These are phyloP conservation scores for Phasianus colchicus DNA, from an alignment of 2,113 vertebrate species.

Conservation along the genomic window DNA sequence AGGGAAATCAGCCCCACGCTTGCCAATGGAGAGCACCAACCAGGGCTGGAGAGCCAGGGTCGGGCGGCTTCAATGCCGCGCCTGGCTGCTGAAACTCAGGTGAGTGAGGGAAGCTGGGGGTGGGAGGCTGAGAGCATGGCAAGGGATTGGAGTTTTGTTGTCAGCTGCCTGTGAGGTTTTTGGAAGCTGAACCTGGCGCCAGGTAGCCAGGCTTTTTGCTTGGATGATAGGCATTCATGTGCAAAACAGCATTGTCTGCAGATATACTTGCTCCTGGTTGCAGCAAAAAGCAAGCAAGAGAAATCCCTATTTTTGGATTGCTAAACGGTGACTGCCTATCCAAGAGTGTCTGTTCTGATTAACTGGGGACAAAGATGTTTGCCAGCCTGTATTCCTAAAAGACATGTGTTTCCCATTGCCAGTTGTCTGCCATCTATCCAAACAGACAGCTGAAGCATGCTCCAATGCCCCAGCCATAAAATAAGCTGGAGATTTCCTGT, in stretches of 20 bases:
- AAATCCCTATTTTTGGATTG: not conserved
- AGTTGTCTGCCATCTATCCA: accelerated
- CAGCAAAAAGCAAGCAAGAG: not conserved
- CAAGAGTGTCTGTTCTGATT: not conserved
- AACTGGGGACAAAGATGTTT: not conserved
- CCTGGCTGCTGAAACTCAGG: slow-evolving; percentile 89
- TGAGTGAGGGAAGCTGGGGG: slow-evolving; percentile 41
- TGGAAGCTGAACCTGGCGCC: not conserved
- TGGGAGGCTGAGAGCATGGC: not conserved
- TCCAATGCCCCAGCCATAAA: not conserved
- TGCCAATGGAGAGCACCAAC: slow-evolving; percentile 78
- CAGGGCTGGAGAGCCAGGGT: slow-evolving; percentile 89
- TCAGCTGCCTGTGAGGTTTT: not conserved
- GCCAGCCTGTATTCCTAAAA: not conserved
- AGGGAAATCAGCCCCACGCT: slow-evolving; percentile 84
- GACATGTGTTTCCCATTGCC: accelerated
- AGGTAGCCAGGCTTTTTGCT: not conserved
- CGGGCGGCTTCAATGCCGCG: slow-evolving; percentile 94
- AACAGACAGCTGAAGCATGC: not conserved
- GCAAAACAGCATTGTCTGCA: not conserved
- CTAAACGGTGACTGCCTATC: not conserved
- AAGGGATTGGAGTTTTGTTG: not conserved
- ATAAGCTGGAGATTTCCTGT: not conserved
- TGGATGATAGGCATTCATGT: not conserved
- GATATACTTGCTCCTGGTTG: not conserved